phyloP scores from a whole-genome alignment of 2,797 vertebrate species.

The Rallus crepitans region DNA sequence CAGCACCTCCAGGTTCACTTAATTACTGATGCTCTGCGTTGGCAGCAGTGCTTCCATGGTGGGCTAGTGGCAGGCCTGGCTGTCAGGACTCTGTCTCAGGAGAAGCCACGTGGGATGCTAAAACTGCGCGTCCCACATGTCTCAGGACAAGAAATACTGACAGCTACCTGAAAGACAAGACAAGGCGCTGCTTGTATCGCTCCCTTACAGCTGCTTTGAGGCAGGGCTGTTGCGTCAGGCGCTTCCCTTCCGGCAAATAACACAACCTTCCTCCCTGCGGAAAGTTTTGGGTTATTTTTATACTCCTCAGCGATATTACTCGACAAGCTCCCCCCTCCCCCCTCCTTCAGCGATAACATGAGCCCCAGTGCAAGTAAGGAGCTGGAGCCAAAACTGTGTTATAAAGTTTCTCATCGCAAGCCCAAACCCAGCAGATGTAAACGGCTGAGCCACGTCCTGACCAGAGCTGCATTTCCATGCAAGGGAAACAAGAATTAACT shows the following conservation, averaged over 20 bases:
- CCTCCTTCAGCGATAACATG: background rate
- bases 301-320: background rate
- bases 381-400: background rate
- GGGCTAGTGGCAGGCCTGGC: background rate
- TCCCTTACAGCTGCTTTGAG: background rate
- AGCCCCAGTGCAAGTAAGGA: background rate
- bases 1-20: rapidly evolving
- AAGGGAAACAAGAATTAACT: background rate
- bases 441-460: background rate
- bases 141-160: background rate
- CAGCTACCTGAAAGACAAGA: background rate
- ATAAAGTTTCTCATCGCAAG: background rate
- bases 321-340: too few relatives aligned
- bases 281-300: background rate
- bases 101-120: rapidly evolving
- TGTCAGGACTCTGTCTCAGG: rapidly evolving
- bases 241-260: background rate
- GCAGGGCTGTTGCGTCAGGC: background rate
- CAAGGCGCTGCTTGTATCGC: rapidly evolving
- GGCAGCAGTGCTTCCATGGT: background rate
- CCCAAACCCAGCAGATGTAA: background rate
- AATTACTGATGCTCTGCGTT: rapidly evolving
- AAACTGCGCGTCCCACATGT: rapidly evolving
- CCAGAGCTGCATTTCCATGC: background rate
- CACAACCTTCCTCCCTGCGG: background rate